Base-by-base conservation (phyloP, 2,888 invertebrate species). In the Agrochola circellaris region DNA sequence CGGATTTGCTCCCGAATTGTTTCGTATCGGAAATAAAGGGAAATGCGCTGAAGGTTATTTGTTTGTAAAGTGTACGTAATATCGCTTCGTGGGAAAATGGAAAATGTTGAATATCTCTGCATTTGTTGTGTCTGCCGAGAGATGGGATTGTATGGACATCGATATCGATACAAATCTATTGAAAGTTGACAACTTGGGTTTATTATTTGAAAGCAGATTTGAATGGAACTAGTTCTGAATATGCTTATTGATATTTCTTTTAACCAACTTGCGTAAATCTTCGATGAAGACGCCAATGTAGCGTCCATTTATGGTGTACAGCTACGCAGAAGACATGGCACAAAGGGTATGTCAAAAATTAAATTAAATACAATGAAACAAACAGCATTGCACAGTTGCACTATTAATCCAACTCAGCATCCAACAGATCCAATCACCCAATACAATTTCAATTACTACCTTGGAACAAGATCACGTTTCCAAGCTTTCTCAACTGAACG, bases 1-100 rank as follows among this genome's bases (percentile, higher is more conserved):
- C 67, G 77, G 72, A 68, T 79, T 83, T 73, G 38, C 67, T 42
- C 54, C 69, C 75, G 72, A 85, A 87, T 87, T 85, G 83, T 87
- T 86, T 83, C 67, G 74, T 67, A 79, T 83, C 75, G 73, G 83
- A 85, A 83, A 85, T 87, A 85, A 65, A 62, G 69, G 83, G 81
- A 81, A 80, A 87, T 83, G 51, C 67, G 58, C 62, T 64, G 65
- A 48, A 70, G 61, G 67, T 75, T 79, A 73, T 75, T 82, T 79
- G 82, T 85, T 79, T 82, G 73, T 67, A 70, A 83, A 81, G 61
- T 73, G 73, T 69, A 77, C 66, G 38, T 62, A 61, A 72, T 81
- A 68, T 54, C 11, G n/a, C 45, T n/a, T 4, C 23, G 62, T 20
- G 54, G 75, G 69, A 56, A 79, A 60, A 69, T 69, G 61, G 51